phyloP scores from a whole-genome alignment of 1,140 invertebrate species.

The Drosophila subpulchrella region DNA sequence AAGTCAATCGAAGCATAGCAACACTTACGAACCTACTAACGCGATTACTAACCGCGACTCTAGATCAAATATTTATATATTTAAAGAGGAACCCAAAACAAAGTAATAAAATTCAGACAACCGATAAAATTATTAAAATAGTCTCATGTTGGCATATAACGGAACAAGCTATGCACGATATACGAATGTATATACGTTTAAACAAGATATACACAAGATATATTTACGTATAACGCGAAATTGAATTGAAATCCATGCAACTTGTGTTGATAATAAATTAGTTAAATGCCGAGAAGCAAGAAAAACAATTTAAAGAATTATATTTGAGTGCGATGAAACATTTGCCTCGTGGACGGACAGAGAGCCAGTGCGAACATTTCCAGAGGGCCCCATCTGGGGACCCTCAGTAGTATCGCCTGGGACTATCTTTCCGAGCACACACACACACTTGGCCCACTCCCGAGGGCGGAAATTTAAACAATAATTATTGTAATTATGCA shows the following conservation, averaged over 20 bases:
- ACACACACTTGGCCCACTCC: constrained; percentile 17
- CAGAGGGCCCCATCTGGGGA: constrained; percentile 42
- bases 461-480: constrained; percentile 56
- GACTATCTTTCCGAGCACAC: constrained; percentile 27
- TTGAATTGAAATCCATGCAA: constrained; percentile 51
- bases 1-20: constrained; percentile 79
- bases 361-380: constrained; percentile 57
- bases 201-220: constrained; percentile 55
- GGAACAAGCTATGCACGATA: constrained; percentile 41
- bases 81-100: constrained; percentile 26
- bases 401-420: constrained; percentile 28
- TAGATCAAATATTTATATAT: constrained; percentile 65
- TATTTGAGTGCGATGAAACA: constrained; percentile 43
- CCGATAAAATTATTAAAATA: constrained; percentile 49
- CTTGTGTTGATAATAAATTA: constrained; percentile 77
- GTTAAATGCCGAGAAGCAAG: constrained; percentile 51
- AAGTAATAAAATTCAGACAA: constrained; percentile 28
- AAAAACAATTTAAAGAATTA: constrained; percentile 50
- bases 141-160: constrained; percentile 66
- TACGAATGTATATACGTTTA: constrained; percentile 40
- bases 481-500: constrained; percentile 83
- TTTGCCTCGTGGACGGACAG: constrained; percentile 24
- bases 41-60: constrained; percentile 70
- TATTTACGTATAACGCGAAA: constrained; percentile 52
- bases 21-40: constrained; percentile 57